Base-by-base conservation (phyloP, 1,140 invertebrate species). In the Aphaenogaster ashmeadi region DNA sequence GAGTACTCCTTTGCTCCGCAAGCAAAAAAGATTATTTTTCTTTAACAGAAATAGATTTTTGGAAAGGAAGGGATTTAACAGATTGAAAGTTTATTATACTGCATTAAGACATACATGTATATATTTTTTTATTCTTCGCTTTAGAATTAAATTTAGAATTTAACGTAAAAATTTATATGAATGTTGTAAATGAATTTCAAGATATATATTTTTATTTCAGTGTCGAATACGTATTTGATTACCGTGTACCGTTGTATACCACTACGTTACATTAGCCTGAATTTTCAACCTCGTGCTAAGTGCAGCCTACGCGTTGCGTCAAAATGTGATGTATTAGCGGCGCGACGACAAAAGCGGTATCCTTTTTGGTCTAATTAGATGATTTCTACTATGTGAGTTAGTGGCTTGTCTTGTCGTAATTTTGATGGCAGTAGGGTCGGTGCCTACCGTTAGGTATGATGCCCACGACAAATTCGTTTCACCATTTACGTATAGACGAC, bases 361-460 rank as follows among this genome's bases (percentile, higher is more conserved):
- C 11, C 7, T 47, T 60, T 75, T 75, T 13, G 27, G 8, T 84
- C 27, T 75, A 75, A 60, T 84, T 84, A 62, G 33, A 18, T 60
- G 38, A 75, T 74, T 84, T 2, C 80, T 27, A 47, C 2, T 27
- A 27, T 27, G 27, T 4, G 27, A 60, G 18, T 60, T 72, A 60
- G 27, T 21, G 69, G 13, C 44, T 33, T 36, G 18, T 44, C 8
- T 41, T 21, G 41, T 74, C 38, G 6, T 74, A 75, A 44, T 11
- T 47, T 56, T 47, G 15, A 71, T 36, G 33, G 6, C 21, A 50
- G 41, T 74, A 13, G 4, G n/a, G 15, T 33, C 47, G 18, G 36
- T 33, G 6, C 0, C n/a, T 44, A 8, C 4, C 38, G 33, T 47
- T 27, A 64, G 27, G n/a, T 13, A 41, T 44, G 3, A 83, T 36